Evolutionary conservation across 2,888 invertebrate species (phyloP).

Genomic region (Eristalis pertinax): DNA sequence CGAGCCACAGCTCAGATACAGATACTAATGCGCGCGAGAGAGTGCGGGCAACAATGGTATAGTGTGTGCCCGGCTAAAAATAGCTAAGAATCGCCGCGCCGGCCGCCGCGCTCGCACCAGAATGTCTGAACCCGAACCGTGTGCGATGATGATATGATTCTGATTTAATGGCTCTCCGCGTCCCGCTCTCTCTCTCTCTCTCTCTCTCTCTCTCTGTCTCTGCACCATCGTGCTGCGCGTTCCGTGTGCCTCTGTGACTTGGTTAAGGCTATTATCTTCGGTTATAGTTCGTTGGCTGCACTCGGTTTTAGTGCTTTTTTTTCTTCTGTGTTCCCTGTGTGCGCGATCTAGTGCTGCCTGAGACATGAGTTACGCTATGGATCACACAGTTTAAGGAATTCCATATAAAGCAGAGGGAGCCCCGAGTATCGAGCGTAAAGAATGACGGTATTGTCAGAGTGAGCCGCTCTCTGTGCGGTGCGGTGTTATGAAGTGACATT

Average conservation of each 20-base stretch:
- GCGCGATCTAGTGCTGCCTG: constrained; percentile 54
- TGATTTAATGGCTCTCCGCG: constrained; percentile 56
- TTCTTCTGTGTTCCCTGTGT: background rate
- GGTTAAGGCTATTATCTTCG: constrained; percentile 52
- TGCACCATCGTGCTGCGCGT: too few species aligned
- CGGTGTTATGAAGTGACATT: constrained; percentile 49
- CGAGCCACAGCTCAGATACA: background rate
- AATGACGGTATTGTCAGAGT: constrained; percentile 48
- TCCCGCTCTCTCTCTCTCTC: background rate
- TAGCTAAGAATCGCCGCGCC: constrained; percentile 25
- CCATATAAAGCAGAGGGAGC: constrained; percentile 19
- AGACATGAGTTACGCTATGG: constrained; percentile 29
- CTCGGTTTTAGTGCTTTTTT: background rate
- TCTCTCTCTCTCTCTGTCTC: too few species aligned
- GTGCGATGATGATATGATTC: constrained; percentile 66
- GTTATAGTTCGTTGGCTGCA: constrained; percentile 60
- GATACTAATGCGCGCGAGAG: background rate
- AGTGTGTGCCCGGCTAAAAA: constrained; percentile 46
- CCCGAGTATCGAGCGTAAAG: background rate
- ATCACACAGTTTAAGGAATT: constrained; percentile 43
- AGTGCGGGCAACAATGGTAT: constrained; percentile 6
- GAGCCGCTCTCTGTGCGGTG: background rate
- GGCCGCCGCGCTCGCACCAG: constrained; percentile 32
- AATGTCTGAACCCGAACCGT: constrained; percentile 52
- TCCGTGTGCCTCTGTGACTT: background rate